Conservation (phyloP, 2,888 invertebrate genomes). For the Spilosoma lubricipeda region DNA sequence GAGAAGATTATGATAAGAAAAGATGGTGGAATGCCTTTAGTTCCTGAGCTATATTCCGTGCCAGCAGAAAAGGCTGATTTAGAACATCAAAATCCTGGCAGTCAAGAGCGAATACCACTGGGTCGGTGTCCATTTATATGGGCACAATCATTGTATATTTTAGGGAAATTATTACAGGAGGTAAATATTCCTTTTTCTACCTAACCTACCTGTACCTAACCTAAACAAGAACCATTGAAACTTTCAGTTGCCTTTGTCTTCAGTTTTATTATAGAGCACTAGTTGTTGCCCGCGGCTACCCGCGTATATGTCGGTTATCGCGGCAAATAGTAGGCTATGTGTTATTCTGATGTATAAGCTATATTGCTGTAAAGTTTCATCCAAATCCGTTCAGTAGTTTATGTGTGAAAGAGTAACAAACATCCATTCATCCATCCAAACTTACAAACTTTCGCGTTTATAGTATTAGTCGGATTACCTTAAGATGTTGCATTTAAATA, state of each 20-base stretch:
- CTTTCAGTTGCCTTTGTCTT: background rate
- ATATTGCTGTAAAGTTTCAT: no score
- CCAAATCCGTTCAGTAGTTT: no score
- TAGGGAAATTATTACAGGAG: constrained; percentile 97
- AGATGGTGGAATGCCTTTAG: constrained; percentile 94
- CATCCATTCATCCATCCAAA: no score
- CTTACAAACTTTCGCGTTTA: no score
- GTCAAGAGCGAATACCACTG: constrained; percentile 93
- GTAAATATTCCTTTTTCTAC: constrained; percentile 78
- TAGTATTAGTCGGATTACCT: no score
- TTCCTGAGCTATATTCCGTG: constrained; percentile 98
- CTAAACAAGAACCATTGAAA: background rate
- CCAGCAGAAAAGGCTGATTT: constrained; percentile 92
- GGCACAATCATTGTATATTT: constrained; percentile 98
- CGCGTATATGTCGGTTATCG: no score
- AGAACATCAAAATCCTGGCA: constrained; percentile 97
- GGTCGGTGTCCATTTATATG: constrained; percentile 98
- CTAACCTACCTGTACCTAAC: background rate
- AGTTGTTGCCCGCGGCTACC: no score
- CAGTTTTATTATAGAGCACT: background rate
- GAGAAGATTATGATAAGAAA: constrained; percentile 93
- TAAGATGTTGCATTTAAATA: background rate
- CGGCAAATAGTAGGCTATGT: no score
- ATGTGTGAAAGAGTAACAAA: no score
- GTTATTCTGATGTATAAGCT: no score